Evolutionary conservation across 2,888 invertebrate genomes (phyloP), one percentile per base, ranked within the genome.

Genomic region (Elegia similella): DNA sequence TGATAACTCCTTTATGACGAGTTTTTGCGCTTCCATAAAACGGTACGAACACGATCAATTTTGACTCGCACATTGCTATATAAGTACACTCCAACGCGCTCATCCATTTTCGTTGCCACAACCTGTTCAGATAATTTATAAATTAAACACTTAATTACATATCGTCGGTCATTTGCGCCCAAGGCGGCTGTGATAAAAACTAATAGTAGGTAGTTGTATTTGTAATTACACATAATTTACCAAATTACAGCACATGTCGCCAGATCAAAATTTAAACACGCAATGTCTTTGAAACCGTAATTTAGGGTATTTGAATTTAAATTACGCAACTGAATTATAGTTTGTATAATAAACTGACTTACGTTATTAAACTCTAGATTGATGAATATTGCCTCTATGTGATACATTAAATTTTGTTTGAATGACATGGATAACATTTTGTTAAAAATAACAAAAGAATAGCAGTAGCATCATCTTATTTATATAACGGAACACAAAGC

Each of bases 71-170:
- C 48, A 48, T 50, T 34, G 32, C 34, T 50, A 16, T 48, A 34
- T 15, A 50, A 10, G 50, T 34, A 16, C 38, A 50, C 10, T 10
- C 16, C 43, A 42, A 34, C 38, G n/a, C 6, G 12, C 12, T 50
- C 46, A 56, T 47, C 42, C 55, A 34, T 69, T 70, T 72, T 65
- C 60, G 69, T 67, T 64, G 60, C 50, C 62, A 57, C 65, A 75
- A 71, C 80, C 72, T 62, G 76, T 73, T 62, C 63, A 63, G 72
- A 75, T 76, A 76, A 78, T 80, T 75, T 78, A 77, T 76, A 76
- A 78, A 80, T 80, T 82, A 76, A 80, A 73, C 73, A 78, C 76
- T 80, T 79, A 78, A 80, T 82, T 77, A 79, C 69, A 69, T 67
- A 60, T 68, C 66, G 70, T 66, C 65, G 70, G 61, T 69, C 69